Conservation (phyloP, 2,113 vertebrate genomes). For the Cranoglanis bouderius region DNA sequence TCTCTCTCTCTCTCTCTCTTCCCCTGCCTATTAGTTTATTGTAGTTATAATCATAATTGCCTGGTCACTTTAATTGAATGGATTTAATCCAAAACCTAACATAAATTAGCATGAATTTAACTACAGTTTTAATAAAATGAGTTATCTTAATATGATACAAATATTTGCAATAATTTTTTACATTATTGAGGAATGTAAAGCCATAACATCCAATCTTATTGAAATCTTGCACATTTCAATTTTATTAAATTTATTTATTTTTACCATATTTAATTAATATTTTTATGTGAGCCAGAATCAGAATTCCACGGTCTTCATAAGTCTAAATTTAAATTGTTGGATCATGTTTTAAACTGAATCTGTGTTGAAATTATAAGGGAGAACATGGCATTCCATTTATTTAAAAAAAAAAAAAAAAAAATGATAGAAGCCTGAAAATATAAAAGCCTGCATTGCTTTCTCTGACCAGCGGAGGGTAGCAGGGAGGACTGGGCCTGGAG, state of each 20-base stretch:
- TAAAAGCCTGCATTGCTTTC: not conserved
- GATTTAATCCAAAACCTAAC: not conserved
- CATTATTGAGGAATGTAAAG: not conserved
- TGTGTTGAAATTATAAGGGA: not conserved
- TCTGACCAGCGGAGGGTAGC: slow-evolving; percentile 44
- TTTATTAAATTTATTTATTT: not conserved
- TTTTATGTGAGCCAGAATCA: not conserved
- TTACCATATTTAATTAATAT: not conserved
- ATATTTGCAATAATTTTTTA: not conserved
- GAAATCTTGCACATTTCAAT: not conserved
- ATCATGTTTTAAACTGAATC: not conserved
- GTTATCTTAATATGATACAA: not conserved
- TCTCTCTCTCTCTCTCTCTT: not conserved
- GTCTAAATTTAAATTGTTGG: not conserved
- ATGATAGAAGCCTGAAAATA: not conserved
- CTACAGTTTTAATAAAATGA: not conserved
- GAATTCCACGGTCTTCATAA: too few species aligned
- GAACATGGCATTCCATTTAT: not conserved
- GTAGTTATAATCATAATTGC: not conserved
- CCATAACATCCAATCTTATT: too few species aligned
- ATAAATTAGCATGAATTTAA: not conserved
- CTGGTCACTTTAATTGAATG: not conserved
- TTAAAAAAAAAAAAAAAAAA: not conserved
- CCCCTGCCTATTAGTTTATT: not conserved
- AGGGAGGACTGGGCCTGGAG: slow-evolving; percentile 49